phyloP scores from a whole-genome alignment of 2,888 invertebrate species.

The Brassicogethes aeneus region DNA sequence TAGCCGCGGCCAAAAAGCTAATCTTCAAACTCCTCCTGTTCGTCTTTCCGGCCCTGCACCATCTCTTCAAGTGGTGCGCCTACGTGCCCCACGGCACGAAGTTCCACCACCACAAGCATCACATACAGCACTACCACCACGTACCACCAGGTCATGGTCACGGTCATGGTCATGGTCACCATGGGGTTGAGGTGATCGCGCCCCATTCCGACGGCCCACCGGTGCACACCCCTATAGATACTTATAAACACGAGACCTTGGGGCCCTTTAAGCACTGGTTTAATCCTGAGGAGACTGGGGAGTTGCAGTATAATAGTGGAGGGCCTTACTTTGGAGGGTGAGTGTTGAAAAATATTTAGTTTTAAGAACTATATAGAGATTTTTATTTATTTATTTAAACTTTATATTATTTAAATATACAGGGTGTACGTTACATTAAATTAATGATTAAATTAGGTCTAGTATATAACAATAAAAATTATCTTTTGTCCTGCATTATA shows the following conservation, averaged over 20 bases:
- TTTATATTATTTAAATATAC: too few species aligned
- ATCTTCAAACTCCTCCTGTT: constrained; percentile 72
- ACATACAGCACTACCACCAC: constrained; percentile 24
- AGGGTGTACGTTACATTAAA: too few species aligned
- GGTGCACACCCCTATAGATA: constrained; percentile 11
- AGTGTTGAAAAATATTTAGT: neutral
- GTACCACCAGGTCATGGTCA: constrained; percentile 77
- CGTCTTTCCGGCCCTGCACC: constrained; percentile 72
- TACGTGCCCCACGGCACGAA: constrained; percentile 70
- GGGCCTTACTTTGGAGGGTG: neutral
- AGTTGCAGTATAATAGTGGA: neutral
- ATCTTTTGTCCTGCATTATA: too few species aligned
- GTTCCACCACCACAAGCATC: constrained; percentile 52
- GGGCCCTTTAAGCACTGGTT: neutral
- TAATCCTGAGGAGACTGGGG: neutral
- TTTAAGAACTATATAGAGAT: neutral
- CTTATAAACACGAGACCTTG: constrained; percentile 5
- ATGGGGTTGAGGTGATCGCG: constrained; percentile 17
- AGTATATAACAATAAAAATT: too few species aligned
- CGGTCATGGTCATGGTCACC: constrained; percentile 45
- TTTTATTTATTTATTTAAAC: too few species aligned
- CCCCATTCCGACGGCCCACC: constrained; percentile 21
- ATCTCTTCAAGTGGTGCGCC: constrained; percentile 77
- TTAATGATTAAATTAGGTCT: too few species aligned
- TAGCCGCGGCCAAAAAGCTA: constrained; percentile 76